Conservation (phyloP, 2,888 invertebrate genomes). For the Meghimatium bilineatum region DNA sequence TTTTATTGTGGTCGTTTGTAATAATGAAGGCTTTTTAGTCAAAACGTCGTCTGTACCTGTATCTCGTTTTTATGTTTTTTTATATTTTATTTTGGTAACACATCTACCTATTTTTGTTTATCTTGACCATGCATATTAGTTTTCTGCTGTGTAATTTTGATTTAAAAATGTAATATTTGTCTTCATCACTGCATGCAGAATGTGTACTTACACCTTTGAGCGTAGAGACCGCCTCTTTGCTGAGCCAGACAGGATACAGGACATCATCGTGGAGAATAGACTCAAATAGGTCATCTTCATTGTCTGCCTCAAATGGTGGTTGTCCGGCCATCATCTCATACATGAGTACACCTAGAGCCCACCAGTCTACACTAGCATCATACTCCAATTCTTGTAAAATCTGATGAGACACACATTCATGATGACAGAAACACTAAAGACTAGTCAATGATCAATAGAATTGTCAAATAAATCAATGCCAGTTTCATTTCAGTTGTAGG, state of each 20-base stretch:
- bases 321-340: constrained; percentile 99
- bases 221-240: constrained; percentile 92
- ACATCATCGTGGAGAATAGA: constrained; percentile 99
- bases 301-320: constrained; percentile 99
- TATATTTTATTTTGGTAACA: no score
- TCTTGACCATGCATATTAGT: no score
- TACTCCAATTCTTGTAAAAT: constrained; percentile 93
- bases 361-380: constrained; percentile 82
- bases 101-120: no score
- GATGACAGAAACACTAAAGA: not conserved
- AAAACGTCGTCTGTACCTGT: no score
- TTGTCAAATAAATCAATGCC: no score
- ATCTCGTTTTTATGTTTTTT: no score
- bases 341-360: constrained; percentile 98
- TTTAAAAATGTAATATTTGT: not conserved
- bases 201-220: constrained; percentile 83
- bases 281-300: constrained; percentile 99
- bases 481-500: no score
- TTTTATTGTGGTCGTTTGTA: no score
- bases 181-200: not conserved
- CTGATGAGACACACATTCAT: constrained; percentile 71
- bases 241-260: constrained; percentile 95
- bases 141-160: not conserved
- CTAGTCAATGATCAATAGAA: no score
- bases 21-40: no score